Evolutionary conservation across 2,888 invertebrate genomes (phyloP).

Genomic region (Pandemis corylana): DNA sequence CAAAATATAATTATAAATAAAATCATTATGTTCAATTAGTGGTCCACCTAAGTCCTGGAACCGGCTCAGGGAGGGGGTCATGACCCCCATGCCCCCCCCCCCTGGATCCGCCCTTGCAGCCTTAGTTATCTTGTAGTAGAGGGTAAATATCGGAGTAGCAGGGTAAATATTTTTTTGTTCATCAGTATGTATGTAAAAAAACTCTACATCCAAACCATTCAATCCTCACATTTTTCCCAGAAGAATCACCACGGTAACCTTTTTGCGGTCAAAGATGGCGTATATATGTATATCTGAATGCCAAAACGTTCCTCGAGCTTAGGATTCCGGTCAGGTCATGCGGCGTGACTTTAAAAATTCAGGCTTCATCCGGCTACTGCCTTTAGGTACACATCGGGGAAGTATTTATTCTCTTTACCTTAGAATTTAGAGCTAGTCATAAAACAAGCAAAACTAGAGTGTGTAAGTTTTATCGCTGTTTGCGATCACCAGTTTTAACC

Average conservation of each 20-base stretch:
- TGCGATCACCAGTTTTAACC: neutral
- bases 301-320: neutral
- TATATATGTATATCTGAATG: slow-evolving; percentile 4
- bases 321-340: slow-evolving; percentile 21
- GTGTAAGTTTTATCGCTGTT: neutral
- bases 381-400: slow-evolving; percentile 25
- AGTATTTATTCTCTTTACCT: slow-evolving; percentile 22
- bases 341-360: slow-evolving; percentile 31
- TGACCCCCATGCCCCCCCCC: too few species aligned
- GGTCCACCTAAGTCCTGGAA: too few species aligned
- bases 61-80: too few species aligned
- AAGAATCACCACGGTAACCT: too few species aligned
- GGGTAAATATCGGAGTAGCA: too few species aligned
- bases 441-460: neutral
- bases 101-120: too few species aligned
- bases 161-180: too few species aligned
- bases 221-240: neutral
- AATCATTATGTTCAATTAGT: too few species aligned
- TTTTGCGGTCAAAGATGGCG: neutral
- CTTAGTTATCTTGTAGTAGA: too few species aligned
- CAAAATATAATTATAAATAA: too few species aligned
- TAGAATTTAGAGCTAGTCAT: slow-evolving; percentile 26
- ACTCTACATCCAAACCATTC: neutral
- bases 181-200: too few species aligned
- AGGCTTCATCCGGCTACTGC: slow-evolving; percentile 13